Base-by-base conservation (phyloP, 1,140 invertebrate species). In the Aricia agestis region DNA sequence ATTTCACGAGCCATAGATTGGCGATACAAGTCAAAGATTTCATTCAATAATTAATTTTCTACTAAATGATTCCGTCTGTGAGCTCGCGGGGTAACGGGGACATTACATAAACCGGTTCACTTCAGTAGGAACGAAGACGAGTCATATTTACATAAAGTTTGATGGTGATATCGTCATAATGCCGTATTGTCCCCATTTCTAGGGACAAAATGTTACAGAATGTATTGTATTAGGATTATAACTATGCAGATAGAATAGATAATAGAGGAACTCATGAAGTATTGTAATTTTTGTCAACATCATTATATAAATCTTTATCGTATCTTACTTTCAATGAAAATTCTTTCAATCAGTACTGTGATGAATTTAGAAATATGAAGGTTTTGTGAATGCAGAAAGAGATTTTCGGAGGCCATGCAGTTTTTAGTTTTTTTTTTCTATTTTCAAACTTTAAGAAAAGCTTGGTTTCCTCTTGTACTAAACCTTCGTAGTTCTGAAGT, bases 81-180 rank as follows among this genome's bases (percentile, higher is more conserved):
- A 81, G 75, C 78, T 76, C 70, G 80, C 79, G 71, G 74, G 82
- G 79, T 76, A 79, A 82, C 78, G 83, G 80, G 78, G 80, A 83
- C 73, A 79, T 80, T 76, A 81, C 81, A 84, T 83, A 83, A 82
- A 79, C 75, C 80, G 36, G 79, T 74, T 79, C 76, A 70, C 65
- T 66, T 67, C 18, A 63, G 19, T 19, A n/a, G n/a, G 25, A 25
- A 63, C 59, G 18, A 57, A 65, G 66, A 63, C 59, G 25, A 63
- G 18, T 63, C 59, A 67, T 36, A 31, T 66, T 66, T 63, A 63
- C 59, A 63, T 63, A 63, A 63, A 63, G 18, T 63, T 63, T 63
- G 10, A 63, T 63, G 18, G 45, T 52, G 45, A 52, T 52, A 52
- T 52, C 45, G 45, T 52, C 45, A 15, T 52, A 52, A 52, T 52